phyloP scores from a whole-genome alignment of 2,113 vertebrate genomes.

The Bostrychus sinensis region DNA sequence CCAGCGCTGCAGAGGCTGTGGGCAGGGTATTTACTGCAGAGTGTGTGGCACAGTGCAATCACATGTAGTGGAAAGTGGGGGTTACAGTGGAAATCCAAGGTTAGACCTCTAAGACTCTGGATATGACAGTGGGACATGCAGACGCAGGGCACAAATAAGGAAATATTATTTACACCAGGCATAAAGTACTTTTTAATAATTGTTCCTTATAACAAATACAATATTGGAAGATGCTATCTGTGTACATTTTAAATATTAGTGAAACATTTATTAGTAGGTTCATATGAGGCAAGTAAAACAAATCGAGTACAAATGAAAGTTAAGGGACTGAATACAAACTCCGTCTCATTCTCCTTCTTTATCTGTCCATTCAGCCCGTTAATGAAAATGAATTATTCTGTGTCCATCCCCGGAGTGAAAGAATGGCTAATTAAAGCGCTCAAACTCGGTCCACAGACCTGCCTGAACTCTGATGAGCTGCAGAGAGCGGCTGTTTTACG shows the following conservation, averaged over 20 bases:
- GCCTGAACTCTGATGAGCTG: constrained; percentile 34
- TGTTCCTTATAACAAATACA: neutral
- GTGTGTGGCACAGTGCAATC: too few relatives aligned
- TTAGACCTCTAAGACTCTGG: too few relatives aligned
- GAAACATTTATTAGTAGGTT: neutral
- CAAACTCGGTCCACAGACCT: constrained; percentile 35
- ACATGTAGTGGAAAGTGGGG: too few relatives aligned
- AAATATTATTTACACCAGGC: too few relatives aligned
- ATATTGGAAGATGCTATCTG: too few relatives aligned
- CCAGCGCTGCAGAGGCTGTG: too few relatives aligned
- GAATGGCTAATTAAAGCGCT: constrained; percentile 61
- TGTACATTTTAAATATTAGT: neutral
- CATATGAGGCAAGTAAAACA: neutral
- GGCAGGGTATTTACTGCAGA: too few relatives aligned
- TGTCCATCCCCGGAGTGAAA: constrained; percentile 47
- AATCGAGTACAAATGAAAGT: neutral
- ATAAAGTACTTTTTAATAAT: too few relatives aligned
- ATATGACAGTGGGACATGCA: too few relatives aligned
- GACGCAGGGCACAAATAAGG: too few relatives aligned
- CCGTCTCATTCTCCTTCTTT: constrained; percentile 29
- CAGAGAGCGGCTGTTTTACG: constrained; percentile 38
- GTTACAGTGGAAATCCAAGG: too few relatives aligned
- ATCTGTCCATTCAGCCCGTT: constrained; percentile 56
- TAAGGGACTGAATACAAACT: neutral
- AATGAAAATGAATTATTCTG: constrained; percentile 65